Evolutionary conservation across 2,113 vertebrate species (phyloP).

Genomic region (Micronycteris hirsuta): DNA sequence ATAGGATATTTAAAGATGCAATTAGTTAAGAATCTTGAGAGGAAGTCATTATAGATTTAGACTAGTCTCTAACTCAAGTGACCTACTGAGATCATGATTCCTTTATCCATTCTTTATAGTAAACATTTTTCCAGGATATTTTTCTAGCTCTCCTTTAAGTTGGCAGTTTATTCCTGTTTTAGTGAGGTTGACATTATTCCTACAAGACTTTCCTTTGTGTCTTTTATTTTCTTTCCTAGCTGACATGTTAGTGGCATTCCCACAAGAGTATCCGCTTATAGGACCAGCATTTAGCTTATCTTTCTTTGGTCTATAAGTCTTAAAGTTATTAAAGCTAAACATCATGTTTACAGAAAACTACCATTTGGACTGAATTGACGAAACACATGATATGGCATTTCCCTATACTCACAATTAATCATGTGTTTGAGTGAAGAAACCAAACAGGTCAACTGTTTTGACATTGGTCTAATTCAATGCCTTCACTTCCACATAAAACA

Average conservation of each 20-base stretch:
- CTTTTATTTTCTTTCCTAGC: neutral
- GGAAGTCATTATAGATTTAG: neutral
- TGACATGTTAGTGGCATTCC: neutral
- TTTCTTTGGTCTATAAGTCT: neutral
- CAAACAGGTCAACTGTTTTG: neutral
- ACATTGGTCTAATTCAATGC: neutral
- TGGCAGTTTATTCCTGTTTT: neutral
- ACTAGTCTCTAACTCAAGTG: neutral
- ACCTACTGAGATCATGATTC: neutral
- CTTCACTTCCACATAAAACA: neutral
- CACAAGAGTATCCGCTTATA: neutral
- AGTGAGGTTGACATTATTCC: neutral
- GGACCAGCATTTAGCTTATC: neutral
- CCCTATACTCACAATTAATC: neutral
- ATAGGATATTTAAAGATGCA: neutral
- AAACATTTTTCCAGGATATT: neutral
- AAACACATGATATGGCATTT: neutral
- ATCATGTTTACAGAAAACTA: neutral
- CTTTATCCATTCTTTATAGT: neutral
- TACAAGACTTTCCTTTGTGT: neutral
- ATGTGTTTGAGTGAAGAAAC: neutral
- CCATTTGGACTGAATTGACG: neutral
- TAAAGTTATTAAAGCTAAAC: slow-evolving; percentile 8
- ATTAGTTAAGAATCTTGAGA: neutral
- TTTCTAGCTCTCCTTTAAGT: slow-evolving; percentile 9